A percentile compares a stretch with the other conserved stretches of the same genome.
Conservation (phyloP, 2,113 vertebrate species). For the Choloepus hoffmanni region DNA sequence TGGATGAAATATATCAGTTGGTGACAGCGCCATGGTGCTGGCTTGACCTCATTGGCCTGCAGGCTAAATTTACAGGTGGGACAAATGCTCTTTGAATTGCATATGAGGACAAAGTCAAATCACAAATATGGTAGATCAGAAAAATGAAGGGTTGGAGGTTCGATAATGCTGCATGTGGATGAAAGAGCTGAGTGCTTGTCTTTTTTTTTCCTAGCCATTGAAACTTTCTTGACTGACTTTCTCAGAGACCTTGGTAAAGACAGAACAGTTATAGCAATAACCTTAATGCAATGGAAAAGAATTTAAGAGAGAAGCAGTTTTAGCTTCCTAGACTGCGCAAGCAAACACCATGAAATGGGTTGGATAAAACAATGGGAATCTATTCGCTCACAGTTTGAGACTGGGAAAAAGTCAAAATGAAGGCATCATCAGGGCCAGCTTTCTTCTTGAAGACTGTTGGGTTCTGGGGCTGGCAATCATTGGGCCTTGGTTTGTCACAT, state of each 20-base stretch:
- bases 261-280: not conserved
- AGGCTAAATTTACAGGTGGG: not conserved
- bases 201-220: not conserved
- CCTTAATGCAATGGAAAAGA: not conserved
- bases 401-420: no score
- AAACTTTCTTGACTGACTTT: not conserved
- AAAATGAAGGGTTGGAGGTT: not conserved
- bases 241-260: not conserved
- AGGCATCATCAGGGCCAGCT: no score
- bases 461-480: no score
- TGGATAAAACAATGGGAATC: no score
- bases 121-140: not conserved
- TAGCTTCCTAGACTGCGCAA: no score
- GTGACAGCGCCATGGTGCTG: accelerated
- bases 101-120: not conserved
- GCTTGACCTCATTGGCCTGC: not conserved
- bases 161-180: not conserved
- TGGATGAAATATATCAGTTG: not conserved
- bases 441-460: no score
- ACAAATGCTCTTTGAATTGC: not conserved
- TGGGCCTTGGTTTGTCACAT: no score
- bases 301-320: not conserved
- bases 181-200: not conserved
- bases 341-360: no score
- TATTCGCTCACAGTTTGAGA: no score